These are phyloP conservation scores for Drosophila baimaii DNA, from an alignment of 1,140 invertebrate genomes.

Conservation along the genomic window DNA sequence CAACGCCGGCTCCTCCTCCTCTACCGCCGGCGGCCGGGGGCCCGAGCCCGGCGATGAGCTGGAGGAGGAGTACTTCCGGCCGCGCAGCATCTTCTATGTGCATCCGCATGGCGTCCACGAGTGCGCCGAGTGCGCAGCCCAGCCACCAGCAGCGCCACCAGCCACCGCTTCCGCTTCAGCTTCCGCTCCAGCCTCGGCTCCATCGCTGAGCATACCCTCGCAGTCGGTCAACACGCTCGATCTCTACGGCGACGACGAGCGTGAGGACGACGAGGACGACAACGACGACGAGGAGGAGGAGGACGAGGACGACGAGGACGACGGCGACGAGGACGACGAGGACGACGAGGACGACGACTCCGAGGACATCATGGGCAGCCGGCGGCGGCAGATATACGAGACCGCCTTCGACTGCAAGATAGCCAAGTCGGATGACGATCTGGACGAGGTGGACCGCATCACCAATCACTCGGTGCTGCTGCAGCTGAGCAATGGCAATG, in stretches of 20 bases:
- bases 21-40: constrained; percentile 21
- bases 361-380: constrained; percentile 79
- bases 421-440: constrained; percentile 91
- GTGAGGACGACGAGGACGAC: constrained; percentile 7
- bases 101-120: constrained; percentile 84
- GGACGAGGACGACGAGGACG: constrained; percentile 22
- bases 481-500: constrained; percentile 85
- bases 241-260: constrained; percentile 43
- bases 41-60: constrained; percentile 70
- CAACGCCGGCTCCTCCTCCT: constrained; percentile 33
- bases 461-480: constrained; percentile 91
- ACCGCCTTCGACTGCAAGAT: constrained; percentile 95
- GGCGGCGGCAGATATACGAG: constrained; percentile 91
- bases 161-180: constrained; percentile 9
- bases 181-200: not conserved
- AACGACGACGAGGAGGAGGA: constrained; percentile 24
- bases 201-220: constrained; percentile 11
- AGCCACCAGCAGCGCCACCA: constrained; percentile 51
- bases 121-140: constrained; percentile 85
- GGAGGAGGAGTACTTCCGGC: constrained; percentile 86
- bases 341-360: constrained; percentile 46
- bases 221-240: constrained; percentile 40
- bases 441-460: constrained; percentile 91
- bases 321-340: constrained; percentile 18
- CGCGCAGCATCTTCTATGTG: constrained; percentile 87